Base-by-base conservation (phyloP, 2,888 invertebrate genomes). In the Melanostoma scalare region DNA sequence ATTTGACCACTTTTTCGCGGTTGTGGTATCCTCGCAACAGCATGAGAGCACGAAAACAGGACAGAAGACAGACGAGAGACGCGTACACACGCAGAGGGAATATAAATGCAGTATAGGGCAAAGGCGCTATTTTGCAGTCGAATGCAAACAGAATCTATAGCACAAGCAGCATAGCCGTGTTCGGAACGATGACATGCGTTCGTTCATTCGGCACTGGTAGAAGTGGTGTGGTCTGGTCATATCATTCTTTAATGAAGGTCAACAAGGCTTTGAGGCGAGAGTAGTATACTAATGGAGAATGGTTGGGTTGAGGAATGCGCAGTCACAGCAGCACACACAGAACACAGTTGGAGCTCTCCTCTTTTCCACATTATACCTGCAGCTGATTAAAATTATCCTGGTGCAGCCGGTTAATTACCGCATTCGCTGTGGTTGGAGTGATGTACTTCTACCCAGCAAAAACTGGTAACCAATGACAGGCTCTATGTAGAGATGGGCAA, bases 401-500 rank as follows among this genome's bases (percentile, higher is more conserved):
- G 77, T 82, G 82, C 82, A 82, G 77, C 77, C 82, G 82, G 82
- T 82, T 82, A 82, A 82, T 82, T 82, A 82, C 77, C 82, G 82
- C 77, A 77, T 73, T 82, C 77, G 77, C 68, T 82, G 77, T 63
- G 77, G 77, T 77, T 30, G 55, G 48, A 65, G 63, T 73, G 77
- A 77, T 73, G 69, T 65, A 69, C 73, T 65, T 56, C 61, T 20
- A 20, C 20, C 20, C 20, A 20, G 20, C 61, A 73, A 82, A 82
- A 73, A 82, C 67, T 72, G 72, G 56, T 48, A 65, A 61, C 69
- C 56, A 69, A 58, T 71, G 48, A 63, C 63, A 38, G 63, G 36
- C 48, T 42, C 42, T 67, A 40, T 44, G 8, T 8, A 6, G 10
- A 36, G 8, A 38, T 6, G 56, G 31, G 8, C 20, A 20, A 20